A percentile compares a stretch with the other conserved stretches of the same genome.
phyloP scores from a whole-genome alignment of 2,113 vertebrate species.

The Rhea americana region DNA sequence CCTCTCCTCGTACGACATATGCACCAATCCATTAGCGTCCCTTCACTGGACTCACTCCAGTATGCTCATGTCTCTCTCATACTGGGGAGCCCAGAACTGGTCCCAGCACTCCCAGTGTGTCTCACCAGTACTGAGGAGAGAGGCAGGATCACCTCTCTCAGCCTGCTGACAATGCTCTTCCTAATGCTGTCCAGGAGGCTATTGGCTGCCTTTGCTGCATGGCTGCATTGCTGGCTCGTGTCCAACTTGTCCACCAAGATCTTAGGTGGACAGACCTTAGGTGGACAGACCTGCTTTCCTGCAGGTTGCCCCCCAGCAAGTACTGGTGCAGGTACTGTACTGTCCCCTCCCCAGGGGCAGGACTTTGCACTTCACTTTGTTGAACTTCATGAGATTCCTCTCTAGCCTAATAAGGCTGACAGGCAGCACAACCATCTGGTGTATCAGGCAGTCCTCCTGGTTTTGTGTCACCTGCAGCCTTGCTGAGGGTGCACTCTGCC shows the following conservation, averaged over 20 bases:
- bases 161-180: not conserved
- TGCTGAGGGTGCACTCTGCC: not conserved
- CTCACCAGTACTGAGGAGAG: not conserved
- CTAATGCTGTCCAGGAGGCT: not conserved
- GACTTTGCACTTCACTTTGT: not conserved
- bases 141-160: not conserved
- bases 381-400: not conserved
- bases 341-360: not conserved
- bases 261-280: too few relatives aligned
- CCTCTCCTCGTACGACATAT: not conserved
- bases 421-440: not conserved
- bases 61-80: not conserved
- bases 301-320: fast-evolving
- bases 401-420: not conserved
- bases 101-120: not conserved
- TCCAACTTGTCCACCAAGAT: not conserved
- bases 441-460: not conserved
- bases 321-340: not conserved
- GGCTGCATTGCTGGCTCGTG: fast-evolving
- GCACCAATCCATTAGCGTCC: not conserved
- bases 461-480: not conserved
- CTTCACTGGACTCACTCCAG: not conserved
- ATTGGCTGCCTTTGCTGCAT: not conserved
- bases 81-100: not conserved
- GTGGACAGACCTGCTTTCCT: not conserved